Base-by-base conservation (phyloP, 2,113 vertebrate species). In the Mionectes macconnelli region DNA sequence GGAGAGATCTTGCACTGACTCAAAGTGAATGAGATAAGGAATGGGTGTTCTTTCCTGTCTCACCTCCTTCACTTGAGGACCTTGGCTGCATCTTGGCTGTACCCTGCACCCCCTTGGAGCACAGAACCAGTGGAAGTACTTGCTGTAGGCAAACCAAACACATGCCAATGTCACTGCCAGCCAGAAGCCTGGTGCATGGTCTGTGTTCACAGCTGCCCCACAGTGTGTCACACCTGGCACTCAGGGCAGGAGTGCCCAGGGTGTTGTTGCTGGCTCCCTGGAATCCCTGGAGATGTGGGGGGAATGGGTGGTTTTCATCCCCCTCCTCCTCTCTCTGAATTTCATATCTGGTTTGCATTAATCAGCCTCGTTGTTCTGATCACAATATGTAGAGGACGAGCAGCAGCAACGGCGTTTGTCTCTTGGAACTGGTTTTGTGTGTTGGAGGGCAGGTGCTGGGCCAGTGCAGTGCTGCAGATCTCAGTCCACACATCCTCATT, bases 381-480 rank as follows among this genome's bases (percentile, higher is more conserved):
- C 77, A 74, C 47, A 63, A 3, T 21, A 59, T 67, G 69, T 24
- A 33, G 47, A 59, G 10, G 42, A n/a, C 0, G 23, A 88, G 72
- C 37, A 12, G 42, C 53, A 47, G 63, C 0, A 0, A 10, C 0
- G 0, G 45, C 0, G 0, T 33, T 84, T 39, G 20, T 37, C 14
- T 37, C 66, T 67, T 4, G 33, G 79, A 23, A 8, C 35, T 23
- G 60, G 11, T 31, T 40, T 57, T 31, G 44, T 52, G 9, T 14
- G 3, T 3, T 30, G 53, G 20, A 40, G 35, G n/a, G 76, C 1
- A 9, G 59, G 44, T 50, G 57, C 35, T 8, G 10, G 30, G 40
- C 11, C 12, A 6, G 1, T 0, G 1, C 1, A 5, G n/a, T 3
- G 59, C 3, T 76, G 57, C 66, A 31, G 44, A 22, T n/a, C 30